These are phyloP conservation scores for Bimastos eiseni DNA, from an alignment of 2,888 invertebrate genomes.

Conservation along the genomic window DNA sequence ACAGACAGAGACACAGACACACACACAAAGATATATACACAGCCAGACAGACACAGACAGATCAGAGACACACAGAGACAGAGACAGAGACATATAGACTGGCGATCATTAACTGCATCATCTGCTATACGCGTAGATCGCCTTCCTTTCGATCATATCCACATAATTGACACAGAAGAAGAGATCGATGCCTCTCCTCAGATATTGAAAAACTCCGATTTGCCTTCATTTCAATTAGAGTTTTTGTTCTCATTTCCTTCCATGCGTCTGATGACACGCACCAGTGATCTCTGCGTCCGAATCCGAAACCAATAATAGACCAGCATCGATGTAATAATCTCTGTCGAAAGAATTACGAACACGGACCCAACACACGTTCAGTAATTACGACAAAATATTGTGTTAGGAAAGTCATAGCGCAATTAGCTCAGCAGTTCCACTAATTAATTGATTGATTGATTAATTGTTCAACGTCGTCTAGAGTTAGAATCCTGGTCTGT, in stretches of 20 bases:
- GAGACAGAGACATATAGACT: no score
- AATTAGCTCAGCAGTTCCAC: no score
- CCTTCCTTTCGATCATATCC: neutral
- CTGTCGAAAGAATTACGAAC: neutral
- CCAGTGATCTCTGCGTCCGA: neutral
- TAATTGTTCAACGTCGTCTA: no score
- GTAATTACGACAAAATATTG: neutral
- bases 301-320: neutral
- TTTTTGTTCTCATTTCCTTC: neutral
- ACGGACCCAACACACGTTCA: neutral
- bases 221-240: neutral
- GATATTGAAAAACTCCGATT: neutral
- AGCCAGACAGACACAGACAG: no score
- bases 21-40: no score
- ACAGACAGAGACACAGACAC: no score
- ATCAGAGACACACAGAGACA: no score
- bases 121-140: no score
- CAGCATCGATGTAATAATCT: neutral
- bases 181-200: neutral
- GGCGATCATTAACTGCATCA: no score
- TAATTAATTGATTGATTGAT: no score
- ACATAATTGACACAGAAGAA: neutral
- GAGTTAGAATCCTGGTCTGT: no score
- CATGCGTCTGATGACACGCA: neutral
- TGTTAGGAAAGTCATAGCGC: no score